Evolutionary conservation across 1,140 invertebrate species (phyloP), one percentile per base, ranked within the genome.

Genomic region (Telenomus remus): DNA sequence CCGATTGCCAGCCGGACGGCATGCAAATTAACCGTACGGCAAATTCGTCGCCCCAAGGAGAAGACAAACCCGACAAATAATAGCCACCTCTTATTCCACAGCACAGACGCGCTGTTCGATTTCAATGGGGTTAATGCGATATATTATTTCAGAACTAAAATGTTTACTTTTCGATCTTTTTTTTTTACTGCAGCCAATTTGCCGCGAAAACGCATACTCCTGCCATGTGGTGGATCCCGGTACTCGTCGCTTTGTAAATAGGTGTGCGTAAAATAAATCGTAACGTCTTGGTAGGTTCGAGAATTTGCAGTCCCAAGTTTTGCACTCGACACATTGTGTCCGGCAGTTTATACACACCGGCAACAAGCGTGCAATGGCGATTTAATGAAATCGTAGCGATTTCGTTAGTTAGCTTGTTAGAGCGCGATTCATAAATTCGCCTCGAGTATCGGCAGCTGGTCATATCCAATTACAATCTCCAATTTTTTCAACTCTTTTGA

Each of bases 131-230:
- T 60, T 68, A 68, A 68, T 68, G 55, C 55, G 48, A 35, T 50
- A 37, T 53, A 57, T 68, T 68, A 68, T 68, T 57, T 27, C 19
- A 1, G 47, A 68, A 68, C 51, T 55, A 59, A 56, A 57, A 57
- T 66, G 27, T 66, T 66, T 66, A 50, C 46, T 66, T 66, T 57
- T 66, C 12, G 12, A 13, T 51, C 37, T 3, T 39, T 11, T 39
- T 11, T 39, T 11, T 39, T 10, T 9, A 2, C 9, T 11, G 1
- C n/a, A 9, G 9, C 9, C n/a, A 39, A 39, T 39, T 46, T 46
- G 14, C 13, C 19, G 19, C 19, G 6, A 6, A 27, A 27, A 46
- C 7, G 43, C 43, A 7, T n/a, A n/a, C n/a, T n/a, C 6, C n/a
- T 9, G 43, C 5, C 46, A 57, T 57, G 46, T 57, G 16, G 55